Base-by-base conservation (phyloP, 2,797 vertebrate genomes). In the Oreochromis grahami region DNA sequence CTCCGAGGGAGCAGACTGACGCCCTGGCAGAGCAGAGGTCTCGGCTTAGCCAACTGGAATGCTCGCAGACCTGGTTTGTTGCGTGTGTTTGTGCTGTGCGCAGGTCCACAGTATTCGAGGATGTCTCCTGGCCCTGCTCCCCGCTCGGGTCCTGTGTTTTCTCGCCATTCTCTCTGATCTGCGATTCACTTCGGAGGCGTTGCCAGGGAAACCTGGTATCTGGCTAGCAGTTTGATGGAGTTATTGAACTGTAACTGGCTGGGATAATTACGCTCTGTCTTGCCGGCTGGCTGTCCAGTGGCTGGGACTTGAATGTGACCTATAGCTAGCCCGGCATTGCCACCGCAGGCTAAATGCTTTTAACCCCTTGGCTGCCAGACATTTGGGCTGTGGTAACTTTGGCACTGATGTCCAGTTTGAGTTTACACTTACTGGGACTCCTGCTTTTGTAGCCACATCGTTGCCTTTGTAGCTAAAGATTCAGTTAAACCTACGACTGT, bases 261-360 rank as follows among this genome's bases (percentile, higher is more conserved):
- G 96, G 96, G 97, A 98, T 99, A 98, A 98, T 98, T 98, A 98
- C 96, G 96, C 97, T 98, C 96, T 97, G 97, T 98, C 97, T 98
- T 97, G 97, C 97, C 97, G 98, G 97, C 97, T 97, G 96, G 97
- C 97, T 97, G 95, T 97, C 97, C 97, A 96, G 96, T 95, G 96
- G 96, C 97, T 96, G 95, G 95, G 96, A 97, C 95, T 95, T 96
- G 95, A 96, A 95, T 96, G 96, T 97, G 97, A 98, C 97, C 97
- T 96, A 95, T 96, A 97, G 96, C 96, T 95, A 97, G 96, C 95
- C 95, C 95, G 93, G 95, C 96, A 94, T 95, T 96, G 97, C 96
- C 95, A 94, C 96, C 94, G 94, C 96, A 94, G 96, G 95, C 96
- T 74, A 91, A 95, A 96, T 81, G 96, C 94, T 95, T 91, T 98